Percentiles rank a stretch among this genome's conserved stretches.
These are phyloP conservation scores for Hybos culiciformis DNA, from an alignment of 2,888 invertebrate species.

Conservation along the genomic window DNA sequence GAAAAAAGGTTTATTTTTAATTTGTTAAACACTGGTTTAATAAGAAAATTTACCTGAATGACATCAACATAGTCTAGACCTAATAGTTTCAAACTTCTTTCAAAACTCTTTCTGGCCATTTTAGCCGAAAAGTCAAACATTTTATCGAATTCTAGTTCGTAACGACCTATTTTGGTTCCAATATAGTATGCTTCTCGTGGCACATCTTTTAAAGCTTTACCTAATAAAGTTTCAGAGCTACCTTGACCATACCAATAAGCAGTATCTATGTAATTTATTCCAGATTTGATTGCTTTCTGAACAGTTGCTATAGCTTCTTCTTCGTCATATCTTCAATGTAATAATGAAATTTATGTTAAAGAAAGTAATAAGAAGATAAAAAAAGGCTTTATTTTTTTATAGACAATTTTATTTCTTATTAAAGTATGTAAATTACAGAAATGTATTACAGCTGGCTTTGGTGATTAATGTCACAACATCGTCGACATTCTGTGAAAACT, in stretches of 20 bases:
- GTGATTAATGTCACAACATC: background rate
- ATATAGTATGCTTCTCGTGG: constrained; percentile 75
- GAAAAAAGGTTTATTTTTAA: background rate
- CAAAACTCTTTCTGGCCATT: constrained; percentile 59
- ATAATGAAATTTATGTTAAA: constrained; percentile 3
- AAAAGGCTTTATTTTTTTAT: background rate
- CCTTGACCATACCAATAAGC: constrained; percentile 90
- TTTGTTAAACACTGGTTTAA: background rate
- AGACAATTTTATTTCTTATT: background rate
- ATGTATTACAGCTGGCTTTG: background rate
- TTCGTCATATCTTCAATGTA: constrained; percentile 47
- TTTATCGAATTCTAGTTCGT: constrained; percentile 48
- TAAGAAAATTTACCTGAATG: constrained; percentile 67
- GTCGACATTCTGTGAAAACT: too few relatives aligned
- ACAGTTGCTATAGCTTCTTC: constrained; percentile 55
- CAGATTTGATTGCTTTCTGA: constrained; percentile 54
- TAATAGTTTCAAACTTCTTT: constrained; percentile 56
- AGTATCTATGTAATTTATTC: constrained; percentile 86
- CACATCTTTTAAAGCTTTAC: constrained; percentile 64
- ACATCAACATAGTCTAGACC: constrained; percentile 75
- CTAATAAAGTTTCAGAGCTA: constrained; percentile 65
- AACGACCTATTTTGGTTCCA: constrained; percentile 86
- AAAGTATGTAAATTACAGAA: background rate
- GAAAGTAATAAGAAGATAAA: background rate
- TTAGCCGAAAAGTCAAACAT: constrained; percentile 81